phyloP scores from a whole-genome alignment of 35 echinoderm and acorn worm genomes.

The Ptychodera flava region DNA sequence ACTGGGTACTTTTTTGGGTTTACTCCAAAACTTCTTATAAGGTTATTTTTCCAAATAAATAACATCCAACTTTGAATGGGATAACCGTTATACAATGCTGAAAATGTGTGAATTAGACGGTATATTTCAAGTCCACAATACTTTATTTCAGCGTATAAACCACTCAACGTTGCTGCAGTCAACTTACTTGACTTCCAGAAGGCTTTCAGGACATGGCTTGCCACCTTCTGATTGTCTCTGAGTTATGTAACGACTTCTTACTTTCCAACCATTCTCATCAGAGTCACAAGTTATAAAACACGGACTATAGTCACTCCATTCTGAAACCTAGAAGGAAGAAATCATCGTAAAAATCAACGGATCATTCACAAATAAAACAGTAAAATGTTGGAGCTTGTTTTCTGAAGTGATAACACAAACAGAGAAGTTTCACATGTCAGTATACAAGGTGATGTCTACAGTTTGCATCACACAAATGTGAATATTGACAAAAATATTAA shows the following conservation, averaged over 20 bases:
- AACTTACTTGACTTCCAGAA: background rate
- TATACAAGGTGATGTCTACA: no score
- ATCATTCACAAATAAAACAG: no score
- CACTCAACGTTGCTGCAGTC: background rate
- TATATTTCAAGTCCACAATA: no score
- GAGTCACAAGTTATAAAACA: background rate
- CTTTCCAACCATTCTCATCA: background rate
- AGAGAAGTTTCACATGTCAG: no score
- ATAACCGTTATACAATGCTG: no score
- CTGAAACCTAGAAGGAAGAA: background rate
- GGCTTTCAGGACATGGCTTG: background rate
- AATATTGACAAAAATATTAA: no score
- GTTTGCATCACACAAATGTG: no score
- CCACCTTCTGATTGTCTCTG: background rate
- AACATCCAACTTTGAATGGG: background rate
- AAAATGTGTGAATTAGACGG: no score
- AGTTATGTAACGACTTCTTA: background rate
- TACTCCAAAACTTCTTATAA: background rate
- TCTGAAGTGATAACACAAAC: no score
- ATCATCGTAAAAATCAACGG: no score
- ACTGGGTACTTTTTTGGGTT: background rate
- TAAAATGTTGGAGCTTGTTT: no score
- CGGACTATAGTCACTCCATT: background rate
- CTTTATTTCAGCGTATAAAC: background rate
- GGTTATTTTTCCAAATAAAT: background rate